Evolutionary conservation across 2,888 invertebrate genomes (phyloP).

Genomic region (Torymus aiolomorphi): DNA sequence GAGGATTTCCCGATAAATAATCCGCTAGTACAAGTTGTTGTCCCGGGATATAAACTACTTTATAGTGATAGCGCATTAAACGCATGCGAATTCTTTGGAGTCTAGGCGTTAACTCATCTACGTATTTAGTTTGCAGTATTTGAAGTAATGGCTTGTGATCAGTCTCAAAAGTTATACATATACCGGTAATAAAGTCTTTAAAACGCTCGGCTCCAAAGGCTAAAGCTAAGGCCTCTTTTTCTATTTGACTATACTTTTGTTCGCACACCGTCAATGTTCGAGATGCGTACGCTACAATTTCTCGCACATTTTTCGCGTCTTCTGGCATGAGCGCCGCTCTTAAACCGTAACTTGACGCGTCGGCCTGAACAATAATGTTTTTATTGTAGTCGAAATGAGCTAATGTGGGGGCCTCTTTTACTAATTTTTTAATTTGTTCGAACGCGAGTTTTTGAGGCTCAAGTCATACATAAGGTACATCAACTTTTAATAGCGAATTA

Average conservation of each 20-base stretch:
- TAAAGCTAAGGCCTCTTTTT: too few relatives aligned
- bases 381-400: constrained; percentile 63
- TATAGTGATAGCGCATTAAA: too few relatives aligned
- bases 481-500: constrained; percentile 59
- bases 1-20: too few relatives aligned
- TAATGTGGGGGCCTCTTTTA: constrained; percentile 65
- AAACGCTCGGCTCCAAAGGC: too few relatives aligned
- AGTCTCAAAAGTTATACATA: constrained; percentile 65
- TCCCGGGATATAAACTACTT: too few relatives aligned
- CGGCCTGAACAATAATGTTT: constrained; percentile 60
- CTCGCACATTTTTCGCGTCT: constrained; percentile 55
- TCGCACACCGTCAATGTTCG: constrained; percentile 56
- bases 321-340: constrained; percentile 63
- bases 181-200: constrained; percentile 61
- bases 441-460: constrained; percentile 61
- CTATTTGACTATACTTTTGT: background rate
- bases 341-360: constrained; percentile 61
- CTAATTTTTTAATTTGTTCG: constrained; percentile 62
- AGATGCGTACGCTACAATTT: constrained; percentile 69
- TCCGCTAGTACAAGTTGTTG: too few relatives aligned
- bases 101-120: constrained; percentile 69
- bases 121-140: constrained; percentile 66
- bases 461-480: constrained; percentile 60
- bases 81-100: constrained; percentile 66
- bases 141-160: constrained; percentile 71